phyloP scores from a whole-genome alignment of 2,888 invertebrate genomes.

The Luperina nickerlii region DNA sequence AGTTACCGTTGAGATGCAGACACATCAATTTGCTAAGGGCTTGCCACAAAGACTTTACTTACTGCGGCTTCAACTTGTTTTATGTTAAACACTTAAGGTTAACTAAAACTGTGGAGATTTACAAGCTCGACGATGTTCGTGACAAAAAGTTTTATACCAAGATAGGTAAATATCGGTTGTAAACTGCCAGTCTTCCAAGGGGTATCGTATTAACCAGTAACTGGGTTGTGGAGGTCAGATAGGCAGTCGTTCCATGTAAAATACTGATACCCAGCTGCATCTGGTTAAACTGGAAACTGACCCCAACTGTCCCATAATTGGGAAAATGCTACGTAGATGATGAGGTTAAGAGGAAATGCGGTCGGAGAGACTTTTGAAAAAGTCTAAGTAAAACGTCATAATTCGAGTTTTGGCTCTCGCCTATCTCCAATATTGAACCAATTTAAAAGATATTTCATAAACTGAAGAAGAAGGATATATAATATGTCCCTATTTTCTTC shows the following conservation, averaged over 20 bases:
- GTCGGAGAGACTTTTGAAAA: too few species aligned
- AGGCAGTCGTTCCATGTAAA: neutral
- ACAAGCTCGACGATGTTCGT: neutral
- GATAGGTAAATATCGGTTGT: neutral
- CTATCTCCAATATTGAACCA: too few species aligned
- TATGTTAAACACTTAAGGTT: constrained; percentile 53
- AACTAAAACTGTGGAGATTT: constrained; percentile 33
- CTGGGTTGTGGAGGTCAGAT: neutral
- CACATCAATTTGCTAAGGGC: constrained; percentile 53
- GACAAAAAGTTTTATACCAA: constrained; percentile 3
- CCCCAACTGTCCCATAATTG: neutral
- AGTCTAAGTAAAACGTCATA: too few species aligned
- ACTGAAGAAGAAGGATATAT: too few species aligned
- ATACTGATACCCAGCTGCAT: neutral
- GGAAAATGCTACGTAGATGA: neutral
- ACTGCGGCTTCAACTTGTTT: constrained; percentile 53
- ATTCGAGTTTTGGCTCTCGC: too few species aligned
- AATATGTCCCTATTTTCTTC: too few species aligned
- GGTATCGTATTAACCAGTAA: neutral
- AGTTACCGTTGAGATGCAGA: constrained; percentile 42
- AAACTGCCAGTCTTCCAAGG: too few species aligned
- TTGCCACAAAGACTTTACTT: constrained; percentile 43
- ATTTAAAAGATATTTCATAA: too few species aligned
- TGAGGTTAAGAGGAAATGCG: neutral
- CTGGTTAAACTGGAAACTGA: neutral